phyloP scores from a whole-genome alignment of 2,797 vertebrate species.

The Margarornis squamiger region DNA sequence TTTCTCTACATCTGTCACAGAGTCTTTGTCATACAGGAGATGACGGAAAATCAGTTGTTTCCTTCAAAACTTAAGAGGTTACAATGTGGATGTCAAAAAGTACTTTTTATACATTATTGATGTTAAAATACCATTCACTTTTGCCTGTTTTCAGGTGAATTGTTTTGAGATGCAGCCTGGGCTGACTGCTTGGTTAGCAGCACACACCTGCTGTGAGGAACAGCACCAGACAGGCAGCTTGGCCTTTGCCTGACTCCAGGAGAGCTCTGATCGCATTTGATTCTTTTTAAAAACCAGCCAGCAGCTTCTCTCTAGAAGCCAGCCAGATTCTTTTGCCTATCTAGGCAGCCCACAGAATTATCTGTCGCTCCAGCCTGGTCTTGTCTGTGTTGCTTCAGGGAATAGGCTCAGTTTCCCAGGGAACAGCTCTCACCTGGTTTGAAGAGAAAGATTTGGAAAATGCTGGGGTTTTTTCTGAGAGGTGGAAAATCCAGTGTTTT shows the following conservation, averaged over 20 bases:
- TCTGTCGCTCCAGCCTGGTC: not conserved
- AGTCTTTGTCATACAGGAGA: not conserved
- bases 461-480: accelerated
- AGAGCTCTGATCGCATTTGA: not conserved
- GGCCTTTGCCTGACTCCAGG: not conserved
- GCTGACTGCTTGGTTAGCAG: not conserved
- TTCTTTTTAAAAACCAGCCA: not conserved
- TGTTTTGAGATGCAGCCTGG: not conserved
- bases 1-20: not conserved
- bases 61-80: not conserved
- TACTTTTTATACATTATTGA: not conserved
- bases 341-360: not conserved
- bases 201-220: not conserved
- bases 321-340: not conserved
- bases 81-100: not conserved
- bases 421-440: not conserved
- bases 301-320: not conserved
- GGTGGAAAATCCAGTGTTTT: not conserved
- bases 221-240: not conserved
- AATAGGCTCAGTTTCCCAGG: not conserved
- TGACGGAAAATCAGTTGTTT: accelerated
- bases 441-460: not conserved
- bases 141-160: not conserved
- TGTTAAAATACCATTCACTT: not conserved
- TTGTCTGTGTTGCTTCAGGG: not conserved